Evolutionary conservation across 2,797 vertebrate species (phyloP), one percentile per base, ranked within the genome.

Genomic region (Phylloscopus collybita): DNA sequence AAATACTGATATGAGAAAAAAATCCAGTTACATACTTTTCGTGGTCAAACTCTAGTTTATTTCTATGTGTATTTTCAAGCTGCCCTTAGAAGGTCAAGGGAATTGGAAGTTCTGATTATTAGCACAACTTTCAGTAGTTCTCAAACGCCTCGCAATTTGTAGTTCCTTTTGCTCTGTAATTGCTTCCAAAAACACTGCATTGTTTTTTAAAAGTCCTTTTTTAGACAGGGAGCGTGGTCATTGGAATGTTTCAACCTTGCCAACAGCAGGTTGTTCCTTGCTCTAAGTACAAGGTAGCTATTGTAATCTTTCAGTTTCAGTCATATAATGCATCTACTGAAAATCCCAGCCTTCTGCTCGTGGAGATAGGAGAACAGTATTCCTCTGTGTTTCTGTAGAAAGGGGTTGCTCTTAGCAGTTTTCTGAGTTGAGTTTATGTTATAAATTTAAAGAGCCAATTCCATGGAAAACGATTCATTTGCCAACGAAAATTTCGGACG

Each of bases 281-380:
- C 75, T 86, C 61, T 70, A 44, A 93, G 44, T 36, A 88, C 74
- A 92, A 82, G 70, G 71, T 75, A 72, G 84, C 88, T 93, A 87
- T 60, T 94, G 80, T 79, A 72, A 72, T 93, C 45, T 79, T 92
- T 93, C 80, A 47, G 69, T 72, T 88, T 47, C 40, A 50, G 51
- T 85, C 64, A 61, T 40, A 47, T n/a, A 34, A 36, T 5, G 1
- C 67, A 67, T 82, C 62, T 16, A 38, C 66, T 44, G 57, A 64
- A 87, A 93, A 80, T 11, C 29, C 40, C 49, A 54, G 6, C 53
- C 42, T 83, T 69, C 67, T 78, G 38, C 62, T 70, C 11, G 22
- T 44, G 49, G 61, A 76, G 89, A 57, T 3, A 32, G 16, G 22
- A 86, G 87, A 83, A 83, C 65, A 80, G 16, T 34, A 38, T 83